Evolutionary conservation across 2,113 vertebrate genomes (phyloP), one percentile per base, ranked within the genome.

Genomic region (Ceratotherium simum): DNA sequence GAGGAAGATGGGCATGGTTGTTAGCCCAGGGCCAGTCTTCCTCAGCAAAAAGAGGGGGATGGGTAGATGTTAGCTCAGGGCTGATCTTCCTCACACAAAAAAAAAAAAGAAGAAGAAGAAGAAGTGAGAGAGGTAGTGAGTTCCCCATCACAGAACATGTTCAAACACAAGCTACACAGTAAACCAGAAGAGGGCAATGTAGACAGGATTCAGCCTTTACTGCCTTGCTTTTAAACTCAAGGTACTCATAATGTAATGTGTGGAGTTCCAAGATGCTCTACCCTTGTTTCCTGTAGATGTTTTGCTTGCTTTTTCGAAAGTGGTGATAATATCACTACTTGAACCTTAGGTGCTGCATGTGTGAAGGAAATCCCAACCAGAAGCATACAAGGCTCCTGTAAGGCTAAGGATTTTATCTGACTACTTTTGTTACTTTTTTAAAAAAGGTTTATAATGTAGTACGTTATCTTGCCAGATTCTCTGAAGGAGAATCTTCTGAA

Each of bases 401-500:
- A 79, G 62, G 67, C 56, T 95, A 64, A 97, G 62, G 8, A 70
- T 78, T 95, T 80, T 95, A 89, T 96, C 65, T 95, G 92, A 21
- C 75, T 70, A 17, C 62, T 69, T 48, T 48, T 33, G 33, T 64
- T 85, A 48, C 85, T 75, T 54, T 54, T 16, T 54, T 14, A 54
- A 54, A 54, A 54, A 54, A 54, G 51, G 56, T 42, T 54, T 70
- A 65, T 51, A 82, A 62, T 42, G 39, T 25, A 51, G 36, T 67
- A 14, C 91, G 36, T 67, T 67, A 14, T 93, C 76, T 85, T 91
- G 67, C 90, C 95, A 96, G 75, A 83, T 85, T 76, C 33, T 65
- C 64, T 60, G 51, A 76, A 81, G 39, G 80, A 85, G 78, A 90
- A 31, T 48, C 90, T 90, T 94, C 80, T 96, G 96, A 96, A 96